Evolutionary conservation across 2,888 invertebrate genomes (phyloP).

Genomic region (Hesperia comma): DNA sequence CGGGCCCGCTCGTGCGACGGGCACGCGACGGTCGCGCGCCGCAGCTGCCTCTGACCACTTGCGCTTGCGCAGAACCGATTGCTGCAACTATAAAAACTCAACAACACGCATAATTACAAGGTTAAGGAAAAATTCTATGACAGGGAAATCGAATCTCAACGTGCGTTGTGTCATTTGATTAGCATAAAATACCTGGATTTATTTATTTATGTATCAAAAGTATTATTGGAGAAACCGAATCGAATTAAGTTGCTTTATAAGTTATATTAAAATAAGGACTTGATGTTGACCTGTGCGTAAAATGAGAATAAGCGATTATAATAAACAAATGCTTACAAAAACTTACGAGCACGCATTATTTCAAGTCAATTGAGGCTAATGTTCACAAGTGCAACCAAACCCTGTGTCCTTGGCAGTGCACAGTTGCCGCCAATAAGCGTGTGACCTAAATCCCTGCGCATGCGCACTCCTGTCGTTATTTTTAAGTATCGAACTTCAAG

Average conservation of each 20-base stretch:
- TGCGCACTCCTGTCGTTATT: constrained; percentile 62
- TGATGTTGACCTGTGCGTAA: background rate
- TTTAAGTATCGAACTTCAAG: constrained; percentile 73
- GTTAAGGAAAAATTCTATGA: constrained; percentile 25
- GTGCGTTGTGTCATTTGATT: background rate
- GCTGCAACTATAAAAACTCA: constrained; percentile 46
- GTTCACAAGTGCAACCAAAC: constrained; percentile 46
- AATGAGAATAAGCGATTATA: background rate
- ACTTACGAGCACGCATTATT: constrained; percentile 35
- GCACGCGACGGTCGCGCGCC: constrained; percentile 77
- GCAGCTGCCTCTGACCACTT: constrained; percentile 64
- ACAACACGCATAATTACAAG: constrained; percentile 26
- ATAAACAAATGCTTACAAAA: constrained; percentile 21
- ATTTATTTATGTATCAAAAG: background rate
- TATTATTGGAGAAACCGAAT: background rate
- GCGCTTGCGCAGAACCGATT: constrained; percentile 72
- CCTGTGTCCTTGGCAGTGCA: constrained; percentile 71
- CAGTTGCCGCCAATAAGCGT: constrained; percentile 71
- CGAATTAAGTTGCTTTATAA: background rate
- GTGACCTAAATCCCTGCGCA: constrained; percentile 73
- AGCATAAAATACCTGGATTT: too few relatives aligned
- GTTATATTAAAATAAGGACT: background rate
- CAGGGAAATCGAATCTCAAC: constrained; percentile 21
- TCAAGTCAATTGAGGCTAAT: constrained; percentile 43
- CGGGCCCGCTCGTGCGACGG: constrained; percentile 69